Base-by-base conservation (phyloP, 1,140 invertebrate species). In the Musca vetustissima region DNA sequence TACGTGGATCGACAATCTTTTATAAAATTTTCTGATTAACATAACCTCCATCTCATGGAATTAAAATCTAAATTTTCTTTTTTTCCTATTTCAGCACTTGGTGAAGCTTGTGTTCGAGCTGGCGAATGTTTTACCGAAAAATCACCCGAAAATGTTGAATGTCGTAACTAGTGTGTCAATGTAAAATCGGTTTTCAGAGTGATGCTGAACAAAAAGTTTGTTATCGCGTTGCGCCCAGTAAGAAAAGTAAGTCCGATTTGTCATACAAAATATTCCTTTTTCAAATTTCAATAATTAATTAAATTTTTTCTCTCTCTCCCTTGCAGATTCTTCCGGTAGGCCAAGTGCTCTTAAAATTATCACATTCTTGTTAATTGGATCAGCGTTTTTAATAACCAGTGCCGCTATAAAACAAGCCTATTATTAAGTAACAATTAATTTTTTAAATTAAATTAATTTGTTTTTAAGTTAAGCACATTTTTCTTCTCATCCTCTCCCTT, bases 131-230 rank as follows among this genome's bases (percentile, higher is more conserved):
- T 72, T 70, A 71, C 85, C 1, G 70, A 71, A 4, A 80, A 79
- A 14, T 73, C 80, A 21, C 76, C 83, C 0, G 79, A 84, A 19
- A 73, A 75, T 17, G 82, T 85, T 0, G 83, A 84, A 11, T 87
- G 86, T 66, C 76, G 86, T 11, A 87, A 87, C 71, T 82, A 1
- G 67, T 83, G 1, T 87, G 86, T 32, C 84, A 86, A 66, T 87
- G 86, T 66, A 79, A 83, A 66, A 82, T 86, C 65, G 73, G 81
- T 11, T 84, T 78, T 66, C 77, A 82, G 1, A 82, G 78, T 53
- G 83, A 77, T 14, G 76, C 81, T 47, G 75, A 81, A 49, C 70
- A 80, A 55, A 73, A 72, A 57, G 71, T 74, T 53, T 79, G 80
- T 68, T 77, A 74, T 61, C 75, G 78, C 47, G 78, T 80, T 52